These are phyloP conservation scores for Xestia ashworthii DNA, from an alignment of 2,888 invertebrate species.

Conservation along the genomic window DNA sequence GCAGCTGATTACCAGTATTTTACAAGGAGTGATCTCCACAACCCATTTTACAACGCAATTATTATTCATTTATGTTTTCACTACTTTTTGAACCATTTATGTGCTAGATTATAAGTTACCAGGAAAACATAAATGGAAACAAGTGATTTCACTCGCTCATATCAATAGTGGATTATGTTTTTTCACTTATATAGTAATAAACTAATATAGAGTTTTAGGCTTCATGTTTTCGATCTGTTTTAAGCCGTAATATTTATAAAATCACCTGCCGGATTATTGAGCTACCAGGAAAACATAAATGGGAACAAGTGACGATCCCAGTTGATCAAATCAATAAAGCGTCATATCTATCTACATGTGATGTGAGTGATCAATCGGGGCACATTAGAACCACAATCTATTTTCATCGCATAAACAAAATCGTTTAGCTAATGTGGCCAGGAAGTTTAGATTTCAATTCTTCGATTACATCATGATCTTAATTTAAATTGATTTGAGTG, in stretches of 20 bases:
- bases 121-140: background rate
- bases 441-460: constrained; percentile 26
- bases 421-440: constrained; percentile 24
- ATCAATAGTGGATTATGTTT: background rate
- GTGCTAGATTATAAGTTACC: constrained; percentile 1
- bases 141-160: background rate
- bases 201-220: background rate
- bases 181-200: background rate
- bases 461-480: constrained; percentile 24
- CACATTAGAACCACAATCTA: constrained; percentile 51
- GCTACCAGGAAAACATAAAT: constrained; percentile 27
- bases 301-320: constrained; percentile 19
- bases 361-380: constrained; percentile 12
- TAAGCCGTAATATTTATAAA: background rate
- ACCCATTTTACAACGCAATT: background rate
- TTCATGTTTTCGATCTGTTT: background rate
- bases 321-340: constrained; percentile 1
- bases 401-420: constrained; percentile 59
- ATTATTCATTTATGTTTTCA: background rate
- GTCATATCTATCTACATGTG: background rate
- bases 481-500: constrained; percentile 13
- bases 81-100: background rate
- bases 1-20: background rate
- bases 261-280: background rate
- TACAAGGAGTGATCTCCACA: background rate